These are phyloP conservation scores for Acrocera orbiculus DNA, from an alignment of 2,888 invertebrate genomes.

Conservation along the genomic window DNA sequence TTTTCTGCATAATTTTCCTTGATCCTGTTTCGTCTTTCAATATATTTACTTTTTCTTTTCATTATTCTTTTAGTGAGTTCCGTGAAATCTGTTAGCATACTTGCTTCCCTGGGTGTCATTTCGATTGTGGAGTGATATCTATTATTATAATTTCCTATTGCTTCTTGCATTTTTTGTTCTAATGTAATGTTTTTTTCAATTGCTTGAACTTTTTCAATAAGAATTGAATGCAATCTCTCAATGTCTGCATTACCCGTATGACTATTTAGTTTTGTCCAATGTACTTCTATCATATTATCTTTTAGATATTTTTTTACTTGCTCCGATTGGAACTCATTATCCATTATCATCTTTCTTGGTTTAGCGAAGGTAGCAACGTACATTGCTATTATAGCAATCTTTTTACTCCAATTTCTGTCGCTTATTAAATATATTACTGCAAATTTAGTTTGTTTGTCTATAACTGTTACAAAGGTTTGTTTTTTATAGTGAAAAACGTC, in stretches of 20 bases:
- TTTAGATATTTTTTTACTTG: slow-evolving; percentile 7
- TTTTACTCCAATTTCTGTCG: slow-evolving; percentile 10
- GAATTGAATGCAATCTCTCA: slow-evolving; percentile 11
- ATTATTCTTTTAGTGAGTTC: background rate
- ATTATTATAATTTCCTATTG: slow-evolving; percentile 11
- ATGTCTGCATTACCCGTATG: slow-evolving; percentile 9
- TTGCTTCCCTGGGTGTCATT: slow-evolving; percentile 9
- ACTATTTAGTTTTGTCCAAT: slow-evolving; percentile 8
- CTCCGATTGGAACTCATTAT: slow-evolving; percentile 10
- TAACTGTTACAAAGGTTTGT: slow-evolving; percentile 9
- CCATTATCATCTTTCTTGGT: slow-evolving; percentile 9
- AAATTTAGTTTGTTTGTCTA: slow-evolving; percentile 11
- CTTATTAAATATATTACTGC: slow-evolving; percentile 10
- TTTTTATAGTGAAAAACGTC: slow-evolving; percentile 9
- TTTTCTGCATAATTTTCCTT: slow-evolving; percentile 8
- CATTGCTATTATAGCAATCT: slow-evolving; percentile 6
- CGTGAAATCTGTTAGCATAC: background rate
- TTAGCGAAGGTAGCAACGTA: slow-evolving; percentile 9
- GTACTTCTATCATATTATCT: slow-evolving; percentile 7
- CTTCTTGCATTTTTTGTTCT: slow-evolving; percentile 10
- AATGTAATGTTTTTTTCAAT: slow-evolving; percentile 7
- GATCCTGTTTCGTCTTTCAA: slow-evolving; percentile 7
- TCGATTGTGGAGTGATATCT: slow-evolving; percentile 10
- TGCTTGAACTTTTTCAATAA: slow-evolving; percentile 11
- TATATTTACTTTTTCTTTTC: slow-evolving; percentile 4